Evolutionary conservation across 2,797 vertebrate genomes (phyloP).

Genomic region (Catharus ustulatus): DNA sequence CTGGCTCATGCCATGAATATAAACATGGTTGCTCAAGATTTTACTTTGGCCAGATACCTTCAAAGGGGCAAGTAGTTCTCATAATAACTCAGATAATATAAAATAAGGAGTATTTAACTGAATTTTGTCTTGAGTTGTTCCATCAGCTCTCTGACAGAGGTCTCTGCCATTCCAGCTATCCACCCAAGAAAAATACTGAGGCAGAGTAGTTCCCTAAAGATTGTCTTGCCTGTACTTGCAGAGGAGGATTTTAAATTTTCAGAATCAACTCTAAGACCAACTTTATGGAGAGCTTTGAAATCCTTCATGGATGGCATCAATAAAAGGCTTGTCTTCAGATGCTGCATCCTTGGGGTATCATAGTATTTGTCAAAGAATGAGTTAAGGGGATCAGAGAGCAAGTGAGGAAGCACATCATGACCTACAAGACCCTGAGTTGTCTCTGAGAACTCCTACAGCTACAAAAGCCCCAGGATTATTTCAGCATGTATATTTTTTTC

Average conservation of each 20-base stretch:
- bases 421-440: background rate
- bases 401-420: background rate
- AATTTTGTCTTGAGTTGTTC: background rate
- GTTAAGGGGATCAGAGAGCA: background rate
- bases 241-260: background rate
- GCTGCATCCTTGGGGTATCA: accelerated
- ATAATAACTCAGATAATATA: background rate
- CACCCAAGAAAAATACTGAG: background rate
- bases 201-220: background rate
- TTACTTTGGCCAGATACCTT: background rate
- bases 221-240: background rate
- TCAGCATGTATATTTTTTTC: background rate
- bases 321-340: background rate
- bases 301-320: background rate
- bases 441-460: background rate
- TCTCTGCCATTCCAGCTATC: background rate
- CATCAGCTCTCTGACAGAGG: background rate
- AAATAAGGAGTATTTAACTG: background rate
- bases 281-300: background rate
- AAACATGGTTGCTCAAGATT: background rate
- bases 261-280: background rate
- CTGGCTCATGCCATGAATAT: background rate
- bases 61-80: background rate
- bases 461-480: background rate
- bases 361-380: background rate